These are phyloP conservation scores for Balearica regulorum DNA, from an alignment of 2,797 vertebrate genomes.

Conservation along the genomic window DNA sequence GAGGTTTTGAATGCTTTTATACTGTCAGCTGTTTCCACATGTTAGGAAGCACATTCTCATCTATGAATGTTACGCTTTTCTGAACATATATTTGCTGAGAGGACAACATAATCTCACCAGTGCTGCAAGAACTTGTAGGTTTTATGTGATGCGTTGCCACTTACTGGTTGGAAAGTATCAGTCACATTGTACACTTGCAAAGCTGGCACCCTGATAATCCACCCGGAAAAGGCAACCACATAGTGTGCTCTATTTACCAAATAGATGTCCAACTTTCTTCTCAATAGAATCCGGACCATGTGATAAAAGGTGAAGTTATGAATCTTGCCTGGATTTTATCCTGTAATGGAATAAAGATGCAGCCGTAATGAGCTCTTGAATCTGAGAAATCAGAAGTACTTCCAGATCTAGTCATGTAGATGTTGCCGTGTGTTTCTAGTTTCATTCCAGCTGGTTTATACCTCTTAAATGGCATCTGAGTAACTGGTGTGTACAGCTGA, in stretches of 20 bases:
- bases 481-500: neutral
- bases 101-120: neutral
- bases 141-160: neutral
- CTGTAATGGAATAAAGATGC: neutral
- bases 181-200: neutral
- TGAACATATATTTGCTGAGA: neutral
- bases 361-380: neutral
- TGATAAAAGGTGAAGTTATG: neutral
- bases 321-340: neutral
- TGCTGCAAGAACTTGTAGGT: neutral
- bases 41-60: neutral
- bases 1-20: neutral
- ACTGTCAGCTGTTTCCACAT: neutral
- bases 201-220: neutral
- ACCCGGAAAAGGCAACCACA: neutral
- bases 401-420: neutral
- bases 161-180: neutral
- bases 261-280: neutral
- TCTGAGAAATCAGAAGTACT: neutral
- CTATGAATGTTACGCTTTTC: neutral
- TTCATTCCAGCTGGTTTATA: neutral
- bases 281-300: neutral
- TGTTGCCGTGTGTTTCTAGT: neutral
- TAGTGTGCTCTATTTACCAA: neutral
- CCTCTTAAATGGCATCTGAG: neutral